phyloP scores from a whole-genome alignment of 2,888 invertebrate species.

The Ferrisia virgata region DNA sequence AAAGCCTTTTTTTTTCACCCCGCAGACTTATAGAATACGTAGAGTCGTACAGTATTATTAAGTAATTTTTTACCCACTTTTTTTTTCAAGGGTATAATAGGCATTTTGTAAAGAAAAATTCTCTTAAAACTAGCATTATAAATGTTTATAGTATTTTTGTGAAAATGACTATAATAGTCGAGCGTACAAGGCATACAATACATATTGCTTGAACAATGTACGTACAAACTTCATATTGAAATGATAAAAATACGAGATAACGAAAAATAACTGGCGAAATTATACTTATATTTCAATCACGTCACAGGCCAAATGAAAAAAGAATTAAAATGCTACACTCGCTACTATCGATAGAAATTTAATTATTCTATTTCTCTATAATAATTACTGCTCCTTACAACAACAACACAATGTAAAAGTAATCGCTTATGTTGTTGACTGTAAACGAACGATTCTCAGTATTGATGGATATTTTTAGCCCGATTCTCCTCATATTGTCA shows the following conservation, averaged over 20 bases:
- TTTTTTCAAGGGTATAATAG: background rate
- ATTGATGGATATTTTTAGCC: background rate
- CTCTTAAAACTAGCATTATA: background rate
- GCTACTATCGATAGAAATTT: background rate
- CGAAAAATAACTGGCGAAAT: background rate
- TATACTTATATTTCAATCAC: background rate
- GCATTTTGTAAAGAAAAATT: background rate
- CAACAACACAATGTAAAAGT: no score
- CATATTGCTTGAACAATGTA: no score
- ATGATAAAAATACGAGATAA: background rate
- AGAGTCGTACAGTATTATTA: background rate
- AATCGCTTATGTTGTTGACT: background rate
- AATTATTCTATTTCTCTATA: background rate
- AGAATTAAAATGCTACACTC: background rate
- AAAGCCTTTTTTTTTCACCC: background rate
- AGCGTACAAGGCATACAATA: no score
- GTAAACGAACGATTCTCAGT: background rate
- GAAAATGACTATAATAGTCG: no score
- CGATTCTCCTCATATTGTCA: background rate
- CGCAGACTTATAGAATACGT: no score
- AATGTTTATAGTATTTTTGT: no score
- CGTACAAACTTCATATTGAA: no score
- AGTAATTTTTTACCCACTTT: background rate
- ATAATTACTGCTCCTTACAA: no score
- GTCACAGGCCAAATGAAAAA: background rate